phyloP scores from a whole-genome alignment of 2,888 invertebrate species.

The Drosophila kanekoi region DNA sequence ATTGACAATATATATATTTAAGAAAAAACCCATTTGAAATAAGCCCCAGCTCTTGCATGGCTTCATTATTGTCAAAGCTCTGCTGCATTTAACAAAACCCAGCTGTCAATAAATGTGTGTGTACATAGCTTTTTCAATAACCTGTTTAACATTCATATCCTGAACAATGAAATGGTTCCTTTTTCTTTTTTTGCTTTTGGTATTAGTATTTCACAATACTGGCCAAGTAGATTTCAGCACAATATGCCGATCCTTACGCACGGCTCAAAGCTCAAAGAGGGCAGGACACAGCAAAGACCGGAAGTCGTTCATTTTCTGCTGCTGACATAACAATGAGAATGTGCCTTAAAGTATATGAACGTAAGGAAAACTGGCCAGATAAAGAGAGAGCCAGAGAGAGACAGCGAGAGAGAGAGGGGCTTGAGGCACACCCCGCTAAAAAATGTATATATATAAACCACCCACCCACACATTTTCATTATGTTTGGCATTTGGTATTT shows the following conservation, averaged over 20 bases:
- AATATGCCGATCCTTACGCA: constrained; percentile 42
- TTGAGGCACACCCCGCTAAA: neutral
- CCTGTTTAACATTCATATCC: constrained; percentile 8
- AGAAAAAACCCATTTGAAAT: no score
- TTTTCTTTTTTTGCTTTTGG: constrained; percentile 7
- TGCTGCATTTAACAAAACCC: neutral
- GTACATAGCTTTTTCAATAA: constrained; percentile 1
- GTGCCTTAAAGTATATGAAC: constrained; percentile 54
- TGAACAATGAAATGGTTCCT: constrained; percentile 21
- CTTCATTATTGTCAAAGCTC: neutral
- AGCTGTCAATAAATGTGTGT: neutral
- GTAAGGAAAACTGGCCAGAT: neutral
- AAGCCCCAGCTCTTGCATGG: no score
- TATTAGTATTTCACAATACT: constrained; percentile 24
- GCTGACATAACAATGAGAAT: constrained; percentile 61
- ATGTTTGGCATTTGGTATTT: constrained; percentile 42
- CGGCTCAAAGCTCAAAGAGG: constrained; percentile 15
- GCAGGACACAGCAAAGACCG: constrained; percentile 30
- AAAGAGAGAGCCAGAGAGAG: neutral
- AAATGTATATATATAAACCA: constrained; percentile 5
- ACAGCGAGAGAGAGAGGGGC: neutral
- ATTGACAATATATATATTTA: no score
- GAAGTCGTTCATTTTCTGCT: constrained; percentile 63
- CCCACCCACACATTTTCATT: constrained; percentile 28
- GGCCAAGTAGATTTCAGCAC: constrained; percentile 17